Evolutionary conservation across 2,797 vertebrate species (phyloP), one percentile per base, ranked within the genome.

Genomic region (Nannoperca obscura): DNA sequence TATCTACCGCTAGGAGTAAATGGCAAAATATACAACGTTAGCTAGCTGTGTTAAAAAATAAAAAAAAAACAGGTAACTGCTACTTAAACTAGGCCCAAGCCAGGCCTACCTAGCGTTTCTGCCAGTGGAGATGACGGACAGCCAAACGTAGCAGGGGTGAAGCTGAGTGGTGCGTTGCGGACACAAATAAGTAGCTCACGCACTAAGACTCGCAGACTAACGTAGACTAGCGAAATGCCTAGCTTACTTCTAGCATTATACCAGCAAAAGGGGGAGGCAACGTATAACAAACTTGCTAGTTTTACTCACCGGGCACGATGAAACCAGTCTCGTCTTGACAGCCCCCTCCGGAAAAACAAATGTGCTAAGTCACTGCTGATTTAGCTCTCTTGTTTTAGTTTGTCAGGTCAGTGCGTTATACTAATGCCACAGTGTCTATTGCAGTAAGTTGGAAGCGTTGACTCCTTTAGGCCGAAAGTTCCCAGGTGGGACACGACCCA

Each of bases 261-360:
- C 5, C n/a, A 38, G 3, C 0, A 63, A 61, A 44, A 5, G 3
- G 15, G 32, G 49, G 11, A 44, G 4, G 4, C 4, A 64, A 55
- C 7, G 46, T 70, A 34, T 27, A 54, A 63, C 12, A 13, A 44
- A 54, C 22, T 22, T 32, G n/a, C 2, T 61, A 5, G 20, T 58
- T 62, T 50, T 90, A 93, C 92, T 93, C 84, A 93, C 93, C 57
- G 64, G 46, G 15, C 49, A 64, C 71, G 86, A 75, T 80, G 87
- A 87, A 92, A 90, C 50, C 68, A 77, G 84, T 77, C 58, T 59
- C 59, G 68, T 90, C 67, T 75, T 71, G 67, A 76, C 85, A 87
- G 81, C 77, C 67, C 50, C 50, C 49, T 11, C 24, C 27, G 8
- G 57, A 34, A 65, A 71, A 38, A 80, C 32, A 42, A 77, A 76